phyloP scores from a whole-genome alignment of 2,888 invertebrate genomes.

The Leptopilina drosophilae region DNA sequence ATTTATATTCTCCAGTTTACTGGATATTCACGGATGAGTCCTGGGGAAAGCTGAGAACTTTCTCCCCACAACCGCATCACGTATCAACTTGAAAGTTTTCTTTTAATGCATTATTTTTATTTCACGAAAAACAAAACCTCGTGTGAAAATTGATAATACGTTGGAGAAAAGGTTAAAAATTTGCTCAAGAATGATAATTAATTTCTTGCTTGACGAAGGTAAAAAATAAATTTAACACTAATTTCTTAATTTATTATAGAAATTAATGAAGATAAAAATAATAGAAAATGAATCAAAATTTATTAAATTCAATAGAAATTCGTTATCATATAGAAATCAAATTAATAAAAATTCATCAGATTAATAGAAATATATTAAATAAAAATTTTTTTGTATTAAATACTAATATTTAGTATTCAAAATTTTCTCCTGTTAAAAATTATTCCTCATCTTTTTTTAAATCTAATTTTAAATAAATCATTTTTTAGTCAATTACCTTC shows the following conservation, averaged over 20 bases:
- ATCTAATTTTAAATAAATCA: neutral
- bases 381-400: no score
- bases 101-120: constrained; percentile 1
- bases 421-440: no score
- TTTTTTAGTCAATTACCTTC: constrained; percentile 41
- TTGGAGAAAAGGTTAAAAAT: neutral
- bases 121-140: neutral
- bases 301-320: no score
- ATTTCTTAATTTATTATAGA: no score
- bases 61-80: constrained; percentile 11
- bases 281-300: no score
- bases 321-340: no score
- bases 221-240: no score
- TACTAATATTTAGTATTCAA: no score
- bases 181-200: no score
- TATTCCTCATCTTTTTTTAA: neutral
- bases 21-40: constrained; percentile 46
- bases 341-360: no score
- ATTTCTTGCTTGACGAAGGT: neutral
- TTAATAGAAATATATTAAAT: no score
- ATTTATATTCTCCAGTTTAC: constrained; percentile 59
- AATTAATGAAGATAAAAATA: no score
- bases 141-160: neutral
- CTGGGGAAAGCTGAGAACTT: constrained; percentile 37
- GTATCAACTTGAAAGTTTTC: constrained; percentile 11